Evolutionary conservation across 2,888 invertebrate genomes (phyloP).

Genomic region (Crocallis elinguaria): DNA sequence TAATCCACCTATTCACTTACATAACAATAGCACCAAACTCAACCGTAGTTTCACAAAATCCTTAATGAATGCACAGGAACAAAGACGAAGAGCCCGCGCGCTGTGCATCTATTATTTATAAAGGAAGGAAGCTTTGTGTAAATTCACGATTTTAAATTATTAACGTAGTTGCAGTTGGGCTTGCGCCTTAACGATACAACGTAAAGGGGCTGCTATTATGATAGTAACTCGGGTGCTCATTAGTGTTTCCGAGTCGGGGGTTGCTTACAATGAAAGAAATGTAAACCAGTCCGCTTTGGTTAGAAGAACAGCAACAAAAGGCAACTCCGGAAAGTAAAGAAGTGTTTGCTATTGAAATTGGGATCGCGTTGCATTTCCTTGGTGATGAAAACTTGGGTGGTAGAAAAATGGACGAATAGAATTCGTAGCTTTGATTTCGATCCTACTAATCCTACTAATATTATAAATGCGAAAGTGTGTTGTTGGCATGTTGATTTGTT

Average conservation of each 20-base stretch:
- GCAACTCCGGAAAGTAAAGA: background rate
- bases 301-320: background rate
- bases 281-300: background rate
- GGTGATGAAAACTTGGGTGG: no score
- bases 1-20: background rate
- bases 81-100: constrained; percentile 39
- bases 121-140: constrained; percentile 20
- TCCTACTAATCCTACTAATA: no score
- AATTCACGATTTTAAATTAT: constrained; percentile 36
- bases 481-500: no score
- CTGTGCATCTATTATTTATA: constrained; percentile 49
- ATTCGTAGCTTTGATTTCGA: no score
- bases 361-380: no score
- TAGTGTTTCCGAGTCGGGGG: constrained; percentile 20
- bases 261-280: background rate
- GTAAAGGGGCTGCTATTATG: constrained; percentile 12
- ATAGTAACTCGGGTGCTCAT: constrained; percentile 24
- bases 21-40: constrained; percentile 7
- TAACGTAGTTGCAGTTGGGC: constrained; percentile 27
- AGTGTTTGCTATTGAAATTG: background rate
- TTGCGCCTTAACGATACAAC: constrained; percentile 24
- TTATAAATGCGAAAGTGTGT: no score
- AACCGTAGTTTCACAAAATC: constrained; percentile 32
- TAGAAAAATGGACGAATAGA: no score
- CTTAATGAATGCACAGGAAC: constrained; percentile 44